phyloP scores from a whole-genome alignment of 1,140 invertebrate species.

The Aplysia californica region DNA sequence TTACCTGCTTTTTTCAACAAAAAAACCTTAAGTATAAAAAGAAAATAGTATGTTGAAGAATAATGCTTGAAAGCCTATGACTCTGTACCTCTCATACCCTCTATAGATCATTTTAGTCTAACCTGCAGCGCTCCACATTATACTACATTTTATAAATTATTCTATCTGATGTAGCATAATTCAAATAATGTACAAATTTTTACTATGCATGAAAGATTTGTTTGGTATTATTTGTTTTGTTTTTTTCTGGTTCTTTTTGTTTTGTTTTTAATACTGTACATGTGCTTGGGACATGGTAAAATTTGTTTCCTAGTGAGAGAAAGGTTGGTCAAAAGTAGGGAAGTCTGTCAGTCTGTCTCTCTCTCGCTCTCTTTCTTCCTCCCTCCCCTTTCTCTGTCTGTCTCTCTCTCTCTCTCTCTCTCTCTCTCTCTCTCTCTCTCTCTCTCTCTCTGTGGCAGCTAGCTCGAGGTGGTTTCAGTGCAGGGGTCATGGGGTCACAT shows the following conservation, averaged over 20 bases:
- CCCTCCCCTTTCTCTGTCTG: conserved; percentile 1
- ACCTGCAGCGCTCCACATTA: no score
- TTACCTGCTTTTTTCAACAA: no score
- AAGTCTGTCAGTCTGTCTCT: neutral
- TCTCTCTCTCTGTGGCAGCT: neutral
- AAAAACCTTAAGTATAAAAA: no score
- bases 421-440: neutral
- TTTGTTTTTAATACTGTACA: neutral
- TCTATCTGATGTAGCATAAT: no score
- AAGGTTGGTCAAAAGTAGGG: neutral
- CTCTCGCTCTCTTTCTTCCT: conserved; percentile 5
- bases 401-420: conserved; percentile 14
- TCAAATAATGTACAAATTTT: no score
- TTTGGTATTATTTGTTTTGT: neutral
- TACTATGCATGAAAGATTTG: neutral
- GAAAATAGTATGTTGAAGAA: no score
- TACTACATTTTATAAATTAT: no score
- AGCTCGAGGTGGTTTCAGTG: no score
- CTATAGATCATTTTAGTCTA: no score
- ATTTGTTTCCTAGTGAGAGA: neutral
- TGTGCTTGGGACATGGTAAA: neutral
- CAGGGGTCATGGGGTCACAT: no score
- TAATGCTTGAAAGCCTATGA: no score
- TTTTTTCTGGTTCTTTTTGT: neutral
- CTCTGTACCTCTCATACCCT: no score